A percentile compares a stretch with the other conserved stretches of the same genome.
These are phyloP conservation scores for Blastobasis adustella DNA, from an alignment of 2,888 invertebrate genomes.

Conservation along the genomic window DNA sequence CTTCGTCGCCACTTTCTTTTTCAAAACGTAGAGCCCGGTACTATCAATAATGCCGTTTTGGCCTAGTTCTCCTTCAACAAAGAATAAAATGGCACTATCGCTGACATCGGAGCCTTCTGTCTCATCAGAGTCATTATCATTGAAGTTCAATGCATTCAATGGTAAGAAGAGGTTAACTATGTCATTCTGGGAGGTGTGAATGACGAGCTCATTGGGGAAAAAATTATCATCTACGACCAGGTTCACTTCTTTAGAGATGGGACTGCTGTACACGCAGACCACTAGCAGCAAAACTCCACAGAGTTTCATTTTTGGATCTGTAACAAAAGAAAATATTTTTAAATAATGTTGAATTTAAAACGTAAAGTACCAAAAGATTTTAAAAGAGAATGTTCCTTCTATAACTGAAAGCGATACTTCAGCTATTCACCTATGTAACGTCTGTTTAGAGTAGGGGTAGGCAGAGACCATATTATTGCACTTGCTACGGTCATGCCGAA, in stretches of 20 bases:
- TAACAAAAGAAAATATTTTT: not conserved
- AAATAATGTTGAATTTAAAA: not conserved
- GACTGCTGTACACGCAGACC: constrained; percentile 22
- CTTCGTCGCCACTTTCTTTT: constrained; percentile 22
- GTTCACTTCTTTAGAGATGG: constrained; percentile 18
- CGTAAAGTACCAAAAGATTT: not conserved
- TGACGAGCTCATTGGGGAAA: constrained; percentile 21
- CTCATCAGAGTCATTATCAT: constrained; percentile 16
- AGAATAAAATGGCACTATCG: constrained; percentile 19
- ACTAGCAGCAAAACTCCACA: constrained; percentile 20
- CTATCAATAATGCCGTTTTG: constrained; percentile 19
- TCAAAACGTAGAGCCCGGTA: constrained; percentile 30
- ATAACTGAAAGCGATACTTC: too few species aligned
- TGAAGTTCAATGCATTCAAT: constrained; percentile 27
- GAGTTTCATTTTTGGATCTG: constrained; percentile 14
- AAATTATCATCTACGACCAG: constrained; percentile 21
- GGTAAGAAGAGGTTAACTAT: constrained; percentile 32
- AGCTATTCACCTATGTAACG: too few species aligned
- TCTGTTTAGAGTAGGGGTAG: too few species aligned
- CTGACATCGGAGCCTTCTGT: constrained; percentile 10
- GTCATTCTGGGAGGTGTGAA: constrained; percentile 28
- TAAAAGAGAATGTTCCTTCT: too few species aligned
- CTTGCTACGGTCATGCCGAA: too few species aligned
- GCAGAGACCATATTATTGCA: too few species aligned
- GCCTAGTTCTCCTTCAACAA: constrained; percentile 27